Evolutionary conservation across 2,113 vertebrate species (phyloP).

Genomic region (Crotalus horridus): DNA sequence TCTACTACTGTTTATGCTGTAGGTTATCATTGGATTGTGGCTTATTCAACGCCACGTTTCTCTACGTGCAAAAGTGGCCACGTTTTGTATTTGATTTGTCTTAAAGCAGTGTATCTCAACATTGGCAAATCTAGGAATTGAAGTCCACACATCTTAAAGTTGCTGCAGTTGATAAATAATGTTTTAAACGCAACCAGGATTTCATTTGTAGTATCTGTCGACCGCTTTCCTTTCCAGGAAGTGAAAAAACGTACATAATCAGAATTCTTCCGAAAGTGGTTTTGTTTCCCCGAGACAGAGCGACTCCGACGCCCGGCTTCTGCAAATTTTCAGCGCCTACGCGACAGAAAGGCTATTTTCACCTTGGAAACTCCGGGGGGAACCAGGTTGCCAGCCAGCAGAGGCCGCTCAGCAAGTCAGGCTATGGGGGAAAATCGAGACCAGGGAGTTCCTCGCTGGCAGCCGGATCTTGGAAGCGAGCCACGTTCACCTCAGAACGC

Average conservation of each 20-base stretch:
- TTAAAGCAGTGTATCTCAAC: background rate
- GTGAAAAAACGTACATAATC: background rate
- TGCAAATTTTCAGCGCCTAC: background rate
- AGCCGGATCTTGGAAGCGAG: constrained; percentile 6
- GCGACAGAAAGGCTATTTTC: background rate
- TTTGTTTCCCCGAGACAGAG: too few species aligned
- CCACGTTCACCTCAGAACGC: constrained; percentile 62
- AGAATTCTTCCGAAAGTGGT: background rate
- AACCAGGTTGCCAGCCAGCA: background rate
- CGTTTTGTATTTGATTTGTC: background rate
- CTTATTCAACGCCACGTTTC: background rate
- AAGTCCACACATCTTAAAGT: background rate
- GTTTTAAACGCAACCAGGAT: background rate
- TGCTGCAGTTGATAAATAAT: background rate
- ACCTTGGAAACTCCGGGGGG: background rate
- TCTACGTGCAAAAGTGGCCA: background rate
- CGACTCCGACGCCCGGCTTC: background rate
- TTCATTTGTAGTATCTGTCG: background rate
- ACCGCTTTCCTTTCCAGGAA: background rate
- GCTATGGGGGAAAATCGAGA: background rate
- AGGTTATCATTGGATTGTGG: background rate
- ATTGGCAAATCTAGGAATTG: background rate
- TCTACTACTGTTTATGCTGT: background rate
- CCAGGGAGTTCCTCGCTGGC: constrained; percentile 58
- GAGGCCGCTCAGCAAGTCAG: background rate